These are phyloP conservation scores for Drosophila bipectinata DNA, from an alignment of 1,140 invertebrate species.

Conservation along the genomic window DNA sequence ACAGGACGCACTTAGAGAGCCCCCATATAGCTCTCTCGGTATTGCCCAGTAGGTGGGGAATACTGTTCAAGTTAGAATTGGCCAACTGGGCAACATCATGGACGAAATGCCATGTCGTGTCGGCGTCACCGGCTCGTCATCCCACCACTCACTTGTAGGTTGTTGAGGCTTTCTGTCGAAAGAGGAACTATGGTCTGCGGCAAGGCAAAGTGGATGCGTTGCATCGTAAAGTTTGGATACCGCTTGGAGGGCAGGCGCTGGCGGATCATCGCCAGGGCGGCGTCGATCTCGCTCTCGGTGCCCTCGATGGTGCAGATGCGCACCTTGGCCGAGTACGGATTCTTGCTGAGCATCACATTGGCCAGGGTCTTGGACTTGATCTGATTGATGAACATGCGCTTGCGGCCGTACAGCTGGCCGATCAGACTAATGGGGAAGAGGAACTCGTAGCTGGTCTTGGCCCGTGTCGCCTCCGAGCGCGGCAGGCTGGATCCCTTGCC, in stretches of 20 bases:
- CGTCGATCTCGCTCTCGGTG: slow-evolving; percentile 89
- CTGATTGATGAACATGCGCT: slow-evolving; percentile 91
- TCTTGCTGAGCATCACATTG: slow-evolving; percentile 90
- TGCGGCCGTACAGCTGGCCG: slow-evolving; percentile 94
- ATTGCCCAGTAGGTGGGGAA: slow-evolving; percentile 11
- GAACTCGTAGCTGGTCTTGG: slow-evolving; percentile 88
- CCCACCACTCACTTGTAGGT: slow-evolving; percentile 69
- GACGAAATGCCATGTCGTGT: slow-evolving; percentile 10
- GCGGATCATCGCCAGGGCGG: slow-evolving; percentile 92
- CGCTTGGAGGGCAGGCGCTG: slow-evolving; percentile 92
- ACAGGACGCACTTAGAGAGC: slow-evolving; percentile 19
- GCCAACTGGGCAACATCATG: slow-evolving; percentile 3
- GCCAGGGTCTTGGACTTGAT: slow-evolving; percentile 92
- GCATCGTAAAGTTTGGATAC: slow-evolving; percentile 91
- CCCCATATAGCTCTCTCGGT: slow-evolving; percentile 12
- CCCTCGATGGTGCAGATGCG: slow-evolving; percentile 94
- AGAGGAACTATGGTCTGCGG: slow-evolving; percentile 83
- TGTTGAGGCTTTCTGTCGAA: slow-evolving; percentile 73
- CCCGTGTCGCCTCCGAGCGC: slow-evolving; percentile 73
- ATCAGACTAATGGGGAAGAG: slow-evolving; percentile 91
- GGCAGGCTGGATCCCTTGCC: slow-evolving; percentile 82
- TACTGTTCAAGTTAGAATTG: slow-evolving; percentile 2
- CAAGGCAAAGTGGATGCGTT: slow-evolving; percentile 89
- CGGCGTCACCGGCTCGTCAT: slow-evolving; percentile 12
- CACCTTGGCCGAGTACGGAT: slow-evolving; percentile 88